These are phyloP conservation scores for Drosophila peninsularis DNA, from an alignment of 2,888 invertebrate species.

Conservation along the genomic window DNA sequence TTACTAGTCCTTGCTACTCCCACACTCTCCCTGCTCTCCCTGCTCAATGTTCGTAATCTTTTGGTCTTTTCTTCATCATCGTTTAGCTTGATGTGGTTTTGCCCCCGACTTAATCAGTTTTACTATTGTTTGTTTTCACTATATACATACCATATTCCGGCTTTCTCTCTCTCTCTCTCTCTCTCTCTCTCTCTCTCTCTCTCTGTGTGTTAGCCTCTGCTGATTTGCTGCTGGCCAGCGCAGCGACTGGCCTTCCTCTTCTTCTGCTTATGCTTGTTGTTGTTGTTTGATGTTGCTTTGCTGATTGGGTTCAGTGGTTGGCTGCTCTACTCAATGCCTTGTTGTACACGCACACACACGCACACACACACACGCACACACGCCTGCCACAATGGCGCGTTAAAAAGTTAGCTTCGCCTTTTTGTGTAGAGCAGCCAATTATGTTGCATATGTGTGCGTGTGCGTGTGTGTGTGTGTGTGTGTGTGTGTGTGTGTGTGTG, in stretches of 20 bases:
- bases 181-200: conserved; percentile 1
- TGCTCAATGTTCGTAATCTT: conserved; percentile 71
- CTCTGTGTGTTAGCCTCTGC: conserved; percentile 24
- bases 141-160: conserved; percentile 33
- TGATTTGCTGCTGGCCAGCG: conserved; percentile 40
- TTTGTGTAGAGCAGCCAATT: conserved; percentile 51
- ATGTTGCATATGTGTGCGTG: conserved; percentile 25
- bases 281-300: conserved; percentile 39
- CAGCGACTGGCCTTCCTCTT: not conserved
- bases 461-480: conserved; percentile 5
- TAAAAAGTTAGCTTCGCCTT: conserved; percentile 50
- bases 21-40: conserved; percentile 4
- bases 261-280: conserved; percentile 2
- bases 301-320: conserved; percentile 48
- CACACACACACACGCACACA: not conserved
- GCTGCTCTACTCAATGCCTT: conserved; percentile 15
- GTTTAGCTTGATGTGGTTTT: conserved; percentile 80
- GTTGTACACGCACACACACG: conserved; percentile 12
- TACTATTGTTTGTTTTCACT: conserved; percentile 80
- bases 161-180: conserved; percentile 16
- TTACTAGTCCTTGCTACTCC: conserved; percentile 25
- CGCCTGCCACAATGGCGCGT: conserved; percentile 26
- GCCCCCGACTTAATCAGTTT: conserved; percentile 78
- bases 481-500: conserved; percentile 18
- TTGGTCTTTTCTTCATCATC: conserved; percentile 77